These are phyloP conservation scores for Apoda limacodes DNA, from an alignment of 2,888 invertebrate species.

Conservation along the genomic window DNA sequence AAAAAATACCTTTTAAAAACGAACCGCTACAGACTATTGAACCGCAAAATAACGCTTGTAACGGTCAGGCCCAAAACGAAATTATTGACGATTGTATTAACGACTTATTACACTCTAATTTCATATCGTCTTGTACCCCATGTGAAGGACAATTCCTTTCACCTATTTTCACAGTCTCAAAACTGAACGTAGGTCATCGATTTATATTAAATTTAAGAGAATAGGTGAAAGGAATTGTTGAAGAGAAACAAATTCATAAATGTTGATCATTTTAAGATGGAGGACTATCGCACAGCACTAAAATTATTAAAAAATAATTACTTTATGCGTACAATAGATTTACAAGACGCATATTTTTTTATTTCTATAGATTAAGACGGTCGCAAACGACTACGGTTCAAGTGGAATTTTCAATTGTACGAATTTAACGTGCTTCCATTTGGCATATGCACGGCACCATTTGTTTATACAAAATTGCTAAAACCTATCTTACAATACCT, in stretches of 20 bases:
- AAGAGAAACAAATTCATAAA: neutral
- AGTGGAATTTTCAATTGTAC: neutral
- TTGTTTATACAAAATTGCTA: slow-evolving; percentile 8
- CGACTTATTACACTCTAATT: slow-evolving; percentile 5
- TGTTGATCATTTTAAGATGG: neutral
- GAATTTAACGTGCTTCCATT: slow-evolving; percentile 2
- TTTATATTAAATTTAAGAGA: slow-evolving; percentile 9
- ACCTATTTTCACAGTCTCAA: slow-evolving; percentile 14
- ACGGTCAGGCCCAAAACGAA: neutral
- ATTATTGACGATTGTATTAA: slow-evolving; percentile 4
- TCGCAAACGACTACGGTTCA: neutral
- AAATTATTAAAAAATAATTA: neutral
- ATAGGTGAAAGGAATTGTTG: too few relatives aligned
- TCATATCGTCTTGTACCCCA: slow-evolving; percentile 11
- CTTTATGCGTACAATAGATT: neutral
- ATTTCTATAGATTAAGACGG: neutral
- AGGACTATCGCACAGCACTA: neutral
- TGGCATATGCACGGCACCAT: slow-evolving; percentile 5
- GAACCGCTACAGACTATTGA: slow-evolving; percentile 2
- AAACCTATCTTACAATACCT: slow-evolving; percentile 1
- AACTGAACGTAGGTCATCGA: slow-evolving; percentile 3
- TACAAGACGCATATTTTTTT: neutral
- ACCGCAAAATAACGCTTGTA: neutral
- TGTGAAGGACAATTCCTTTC: slow-evolving; percentile 12
- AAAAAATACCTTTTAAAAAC: slow-evolving; percentile 12